A percentile compares a stretch with the other conserved stretches of the same genome.
Evolutionary conservation across 1,140 invertebrate species (phyloP).

Genomic region (Drosophila gunungcola): DNA sequence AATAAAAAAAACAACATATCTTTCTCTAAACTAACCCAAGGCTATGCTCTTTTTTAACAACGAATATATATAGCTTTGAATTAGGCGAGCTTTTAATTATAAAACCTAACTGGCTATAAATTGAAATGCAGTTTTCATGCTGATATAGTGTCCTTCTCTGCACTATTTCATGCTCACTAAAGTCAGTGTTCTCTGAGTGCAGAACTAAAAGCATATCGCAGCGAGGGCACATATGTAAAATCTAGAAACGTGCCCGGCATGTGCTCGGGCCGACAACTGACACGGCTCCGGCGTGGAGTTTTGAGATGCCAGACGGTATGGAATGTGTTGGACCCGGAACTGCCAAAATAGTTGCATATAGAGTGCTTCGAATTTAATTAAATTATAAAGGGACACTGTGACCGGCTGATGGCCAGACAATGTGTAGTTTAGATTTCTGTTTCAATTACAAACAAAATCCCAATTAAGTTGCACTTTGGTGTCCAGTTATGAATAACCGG

Average conservation of each 20-base stretch:
- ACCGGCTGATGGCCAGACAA: slow-evolving; percentile 38
- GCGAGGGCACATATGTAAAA: slow-evolving; percentile 42
- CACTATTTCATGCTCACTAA: neutral
- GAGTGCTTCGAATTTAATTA: slow-evolving; percentile 73
- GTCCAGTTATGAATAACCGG: slow-evolving; percentile 25
- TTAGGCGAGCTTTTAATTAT: too few relatives aligned
- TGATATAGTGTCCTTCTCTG: neutral
- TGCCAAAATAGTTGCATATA: slow-evolving; percentile 47
- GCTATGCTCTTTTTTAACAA: too few relatives aligned
- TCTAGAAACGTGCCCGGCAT: slow-evolving; percentile 56
- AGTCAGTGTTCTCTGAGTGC: slow-evolving; percentile 5
- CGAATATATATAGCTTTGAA: too few relatives aligned
- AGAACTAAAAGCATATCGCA: slow-evolving; percentile 11
- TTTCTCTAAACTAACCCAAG: too few relatives aligned
- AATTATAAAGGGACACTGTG: slow-evolving; percentile 69
- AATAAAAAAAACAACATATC: too few relatives aligned
- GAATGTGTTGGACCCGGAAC: slow-evolving; percentile 31
- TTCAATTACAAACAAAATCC: slow-evolving; percentile 51
- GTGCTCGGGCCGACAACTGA: slow-evolving; percentile 17
- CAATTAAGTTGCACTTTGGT: slow-evolving; percentile 52
- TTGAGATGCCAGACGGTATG: slow-evolving; percentile 36
- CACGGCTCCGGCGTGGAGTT: slow-evolving; percentile 30
- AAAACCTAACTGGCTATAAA: too few relatives aligned
- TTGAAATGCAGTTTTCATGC: too few relatives aligned
- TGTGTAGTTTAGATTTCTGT: slow-evolving; percentile 50